Conservation (phyloP, 1,140 invertebrate species). For the Drosophila novamexicana region DNA sequence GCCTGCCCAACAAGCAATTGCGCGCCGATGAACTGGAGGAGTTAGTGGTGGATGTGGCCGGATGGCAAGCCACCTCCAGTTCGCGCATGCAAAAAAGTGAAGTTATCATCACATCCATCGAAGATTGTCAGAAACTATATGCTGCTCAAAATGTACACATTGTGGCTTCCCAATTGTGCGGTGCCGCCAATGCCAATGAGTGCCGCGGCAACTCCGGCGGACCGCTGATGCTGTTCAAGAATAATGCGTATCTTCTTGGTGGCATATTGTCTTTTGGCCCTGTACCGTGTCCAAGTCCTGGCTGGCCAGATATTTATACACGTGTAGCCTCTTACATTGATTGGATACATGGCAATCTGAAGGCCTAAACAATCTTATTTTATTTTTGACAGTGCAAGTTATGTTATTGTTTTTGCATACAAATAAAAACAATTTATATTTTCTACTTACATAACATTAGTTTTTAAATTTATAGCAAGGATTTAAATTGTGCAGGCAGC, state of each 20-base stretch:
- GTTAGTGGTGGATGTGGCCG: conserved; percentile 88
- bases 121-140: conserved; percentile 59
- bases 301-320: conserved; percentile 91
- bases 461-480: too few relatives aligned
- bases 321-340: conserved; percentile 85
- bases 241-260: conserved; percentile 83
- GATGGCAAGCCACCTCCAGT: conserved; percentile 91
- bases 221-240: conserved; percentile 84
- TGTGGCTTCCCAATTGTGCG: conserved; percentile 56
- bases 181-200: conserved; percentile 33
- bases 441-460: too few relatives aligned
- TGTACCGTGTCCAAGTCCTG: conserved; percentile 87
- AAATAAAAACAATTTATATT: too few relatives aligned
- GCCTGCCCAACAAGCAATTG: conserved; percentile 87
- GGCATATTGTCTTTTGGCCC: conserved; percentile 92
- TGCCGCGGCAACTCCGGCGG: conserved; percentile 86
- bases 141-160: conserved; percentile 25
- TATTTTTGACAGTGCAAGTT: too few relatives aligned
- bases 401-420: too few relatives aligned
- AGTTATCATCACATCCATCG: conserved; percentile 49
- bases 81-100: conserved; percentile 85
- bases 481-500: background rate
- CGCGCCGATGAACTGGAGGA: conserved; percentile 84
- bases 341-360: conserved; percentile 59
- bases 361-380: conserved; percentile 15